These are phyloP conservation scores for Schizothorax lantsangensis DNA, from an alignment of 2,797 vertebrate genomes.

Conservation along the genomic window DNA sequence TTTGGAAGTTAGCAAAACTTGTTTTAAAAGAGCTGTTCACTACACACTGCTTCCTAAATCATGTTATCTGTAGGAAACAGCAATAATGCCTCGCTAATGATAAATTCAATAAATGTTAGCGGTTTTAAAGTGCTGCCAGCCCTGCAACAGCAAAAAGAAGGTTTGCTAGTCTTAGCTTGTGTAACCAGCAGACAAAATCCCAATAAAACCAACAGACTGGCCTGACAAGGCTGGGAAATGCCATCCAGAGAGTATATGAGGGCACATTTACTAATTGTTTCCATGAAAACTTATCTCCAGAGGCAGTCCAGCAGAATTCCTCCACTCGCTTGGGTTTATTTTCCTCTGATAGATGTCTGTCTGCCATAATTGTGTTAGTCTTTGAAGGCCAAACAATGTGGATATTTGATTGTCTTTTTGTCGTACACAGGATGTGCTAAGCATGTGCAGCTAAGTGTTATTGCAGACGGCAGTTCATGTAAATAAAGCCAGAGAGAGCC, in stretches of 20 bases:
- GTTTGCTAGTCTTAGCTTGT: constrained; percentile 51
- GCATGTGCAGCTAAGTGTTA: constrained; percentile 18
- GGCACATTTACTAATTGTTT: background rate
- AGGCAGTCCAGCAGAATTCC: constrained; percentile 4
- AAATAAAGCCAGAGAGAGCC: constrained; percentile 43
- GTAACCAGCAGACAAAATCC: background rate
- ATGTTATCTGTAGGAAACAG: constrained; percentile 54
- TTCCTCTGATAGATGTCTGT: constrained; percentile 5
- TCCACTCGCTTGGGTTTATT: background rate
- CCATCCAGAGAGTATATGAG: background rate
- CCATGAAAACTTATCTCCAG: background rate
- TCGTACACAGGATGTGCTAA: background rate
- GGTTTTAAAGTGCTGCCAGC: constrained; percentile 64
- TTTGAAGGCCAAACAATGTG: constrained; percentile 18
- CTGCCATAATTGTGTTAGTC: constrained; percentile 10
- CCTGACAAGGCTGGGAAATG: background rate
- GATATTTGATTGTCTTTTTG: constrained; percentile 29
- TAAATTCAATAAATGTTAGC: constrained; percentile 70
- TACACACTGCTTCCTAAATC: background rate
- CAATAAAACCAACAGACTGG: background rate
- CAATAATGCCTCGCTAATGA: constrained; percentile 59
- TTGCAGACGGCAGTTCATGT: constrained; percentile 8
- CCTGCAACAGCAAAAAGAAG: constrained; percentile 49
- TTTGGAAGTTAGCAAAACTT: background rate
- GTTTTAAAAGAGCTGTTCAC: background rate